Evolutionary conservation across 2,888 invertebrate genomes (phyloP).

Genomic region (Acrobasis suavella): DNA sequence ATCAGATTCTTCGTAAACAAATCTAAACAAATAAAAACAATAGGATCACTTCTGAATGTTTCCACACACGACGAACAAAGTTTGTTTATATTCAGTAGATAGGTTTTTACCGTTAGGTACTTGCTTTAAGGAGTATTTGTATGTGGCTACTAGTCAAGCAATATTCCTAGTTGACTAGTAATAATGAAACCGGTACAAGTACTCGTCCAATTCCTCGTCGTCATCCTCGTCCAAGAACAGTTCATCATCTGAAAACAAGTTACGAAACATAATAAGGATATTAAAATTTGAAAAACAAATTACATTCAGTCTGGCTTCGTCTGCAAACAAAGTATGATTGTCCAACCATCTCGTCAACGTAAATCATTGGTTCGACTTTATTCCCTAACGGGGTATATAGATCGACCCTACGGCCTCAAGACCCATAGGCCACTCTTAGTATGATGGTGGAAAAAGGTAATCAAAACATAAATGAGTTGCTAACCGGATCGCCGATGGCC

Average conservation of each 20-base stretch:
- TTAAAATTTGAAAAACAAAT: not conserved
- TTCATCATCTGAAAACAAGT: slow-evolving; percentile 53
- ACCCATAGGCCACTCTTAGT: no score
- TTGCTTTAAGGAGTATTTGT: not conserved
- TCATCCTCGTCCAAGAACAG: slow-evolving; percentile 57
- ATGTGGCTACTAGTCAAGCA: slow-evolving; percentile 6
- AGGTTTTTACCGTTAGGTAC: slow-evolving; percentile 2
- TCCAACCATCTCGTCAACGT: no score
- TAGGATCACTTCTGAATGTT: slow-evolving; percentile 27
- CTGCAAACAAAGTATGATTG: no score
- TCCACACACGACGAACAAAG: slow-evolving; percentile 6
- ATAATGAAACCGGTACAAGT: slow-evolving; percentile 18
- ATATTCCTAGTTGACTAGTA: slow-evolving; percentile 2
- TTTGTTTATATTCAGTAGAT: not conserved
- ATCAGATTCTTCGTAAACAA: slow-evolving; percentile 20
- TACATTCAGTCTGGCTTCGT: no score
- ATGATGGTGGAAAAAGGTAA: no score
- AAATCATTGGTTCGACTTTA: no score
- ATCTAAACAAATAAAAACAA: slow-evolving; percentile 27
- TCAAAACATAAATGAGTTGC: no score
- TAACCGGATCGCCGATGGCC: no score
- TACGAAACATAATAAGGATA: slow-evolving; percentile 7
- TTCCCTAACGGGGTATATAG: no score
- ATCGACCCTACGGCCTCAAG: no score
- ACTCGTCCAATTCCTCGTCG: slow-evolving; percentile 39